Conservation (phyloP, 2,888 invertebrate species). For the Stenolophus ochropezus region DNA sequence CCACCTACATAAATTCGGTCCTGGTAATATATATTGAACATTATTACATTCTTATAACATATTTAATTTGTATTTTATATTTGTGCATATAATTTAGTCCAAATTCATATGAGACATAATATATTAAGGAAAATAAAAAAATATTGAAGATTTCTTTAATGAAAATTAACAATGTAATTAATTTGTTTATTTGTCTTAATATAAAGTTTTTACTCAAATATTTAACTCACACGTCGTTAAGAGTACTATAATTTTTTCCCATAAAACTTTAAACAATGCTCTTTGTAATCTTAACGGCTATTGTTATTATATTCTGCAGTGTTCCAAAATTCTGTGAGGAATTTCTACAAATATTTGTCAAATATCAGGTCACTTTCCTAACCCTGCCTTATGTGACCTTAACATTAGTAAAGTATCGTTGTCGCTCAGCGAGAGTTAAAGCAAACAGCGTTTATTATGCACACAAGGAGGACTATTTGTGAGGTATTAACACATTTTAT, state of each 20-base stretch:
- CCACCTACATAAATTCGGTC: no score
- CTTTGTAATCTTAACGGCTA: neutral
- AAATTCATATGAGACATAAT: no score
- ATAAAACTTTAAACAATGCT: neutral
- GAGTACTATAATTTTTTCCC: neutral
- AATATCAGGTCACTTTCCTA: conserved; percentile 56
- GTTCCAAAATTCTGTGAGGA: conserved; percentile 37
- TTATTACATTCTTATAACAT: no score
- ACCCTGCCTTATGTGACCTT: conserved; percentile 50
- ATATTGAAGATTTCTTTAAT: no score
- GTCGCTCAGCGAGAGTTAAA: conserved; percentile 50
- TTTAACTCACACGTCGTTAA: neutral
- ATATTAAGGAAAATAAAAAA: no score
- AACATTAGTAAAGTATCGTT: conserved; percentile 48
- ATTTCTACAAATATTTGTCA: conserved; percentile 58
- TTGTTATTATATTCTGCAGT: neutral
- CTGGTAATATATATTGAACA: no score
- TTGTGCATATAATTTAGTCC: no score
- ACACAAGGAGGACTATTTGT: conserved; percentile 29
- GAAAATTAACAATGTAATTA: no score
- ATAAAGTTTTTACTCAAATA: neutral
- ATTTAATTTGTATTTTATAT: no score
- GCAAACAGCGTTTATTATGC: conserved; percentile 48
- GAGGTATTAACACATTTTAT: conserved; percentile 46
- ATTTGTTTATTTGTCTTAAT: no score